Evolutionary conservation across 2,113 vertebrate species (phyloP).

Genomic region (Heterotis niloticus): DNA sequence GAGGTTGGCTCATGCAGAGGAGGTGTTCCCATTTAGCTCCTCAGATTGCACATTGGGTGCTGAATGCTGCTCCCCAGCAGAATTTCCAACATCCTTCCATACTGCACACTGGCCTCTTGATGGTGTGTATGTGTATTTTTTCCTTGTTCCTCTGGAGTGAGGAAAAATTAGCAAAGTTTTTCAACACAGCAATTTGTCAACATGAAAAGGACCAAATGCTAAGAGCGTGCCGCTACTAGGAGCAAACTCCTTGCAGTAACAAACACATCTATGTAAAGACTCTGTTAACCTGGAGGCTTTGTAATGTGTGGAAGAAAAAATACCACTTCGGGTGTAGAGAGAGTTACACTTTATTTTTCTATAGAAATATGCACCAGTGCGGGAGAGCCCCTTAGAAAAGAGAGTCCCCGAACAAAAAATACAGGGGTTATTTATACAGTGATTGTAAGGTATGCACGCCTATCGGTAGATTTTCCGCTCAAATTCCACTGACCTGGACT

Average conservation of each 20-base stretch:
- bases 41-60: too few species aligned
- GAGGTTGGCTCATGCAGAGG: background rate
- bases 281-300: background rate
- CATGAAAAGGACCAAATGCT: background rate
- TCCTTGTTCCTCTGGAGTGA: background rate
- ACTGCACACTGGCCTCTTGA: background rate
- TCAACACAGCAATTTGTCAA: background rate
- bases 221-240: background rate
- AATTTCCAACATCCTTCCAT: background rate
- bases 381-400: too few species aligned
- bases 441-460: too few species aligned
- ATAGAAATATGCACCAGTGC: too few species aligned
- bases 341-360: too few species aligned
- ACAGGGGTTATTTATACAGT: too few species aligned
- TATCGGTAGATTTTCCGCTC: too few species aligned
- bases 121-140: background rate
- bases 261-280: background rate
- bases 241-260: background rate
- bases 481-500: too few species aligned
- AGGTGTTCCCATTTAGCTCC: conserved; percentile 14
- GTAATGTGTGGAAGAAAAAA: too few species aligned
- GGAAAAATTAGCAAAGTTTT: background rate
- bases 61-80: too few species aligned
- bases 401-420: too few species aligned
- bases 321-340: too few species aligned